Percentiles rank a stretch among this genome's conserved stretches.
phyloP scores from a whole-genome alignment of 2,113 vertebrate species.

The Salvelinus sp. region DNA sequence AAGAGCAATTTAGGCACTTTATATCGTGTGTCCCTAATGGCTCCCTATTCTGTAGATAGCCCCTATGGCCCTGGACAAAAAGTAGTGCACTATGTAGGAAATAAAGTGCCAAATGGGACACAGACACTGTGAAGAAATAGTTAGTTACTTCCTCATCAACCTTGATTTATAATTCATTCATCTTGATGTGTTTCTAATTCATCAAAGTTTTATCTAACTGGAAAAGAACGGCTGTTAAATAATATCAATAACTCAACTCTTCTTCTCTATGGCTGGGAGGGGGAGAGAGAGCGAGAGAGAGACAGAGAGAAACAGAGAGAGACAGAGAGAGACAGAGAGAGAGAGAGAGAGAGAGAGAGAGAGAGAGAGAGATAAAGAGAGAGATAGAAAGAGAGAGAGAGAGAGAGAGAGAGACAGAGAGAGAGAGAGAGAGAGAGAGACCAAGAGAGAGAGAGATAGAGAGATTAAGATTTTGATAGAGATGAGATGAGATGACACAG shows the following conservation, averaged over 20 bases:
- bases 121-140: neutral
- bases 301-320: neutral
- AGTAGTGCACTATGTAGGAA: too few species aligned
- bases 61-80: too few species aligned
- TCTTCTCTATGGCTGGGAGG: neutral
- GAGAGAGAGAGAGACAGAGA: fast-evolving
- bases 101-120: too few species aligned
- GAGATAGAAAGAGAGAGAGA: too few species aligned
- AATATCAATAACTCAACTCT: conserved; percentile 8
- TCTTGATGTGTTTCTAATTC: conserved; percentile 24
- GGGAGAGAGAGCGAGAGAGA: neutral
- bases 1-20: conserved; percentile 29
- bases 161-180: conserved; percentile 33
- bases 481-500: neutral
- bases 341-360: too few species aligned
- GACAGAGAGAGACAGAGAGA: neutral
- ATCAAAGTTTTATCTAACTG: conserved; percentile 21
- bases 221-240: neutral
- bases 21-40: neutral
- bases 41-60: too few species aligned
- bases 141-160: conserved; percentile 16
- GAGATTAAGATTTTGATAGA: too few species aligned
- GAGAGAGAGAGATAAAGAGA: fast-evolving
- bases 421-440: too few species aligned
- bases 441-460: too few species aligned